Evolutionary conservation across 2,888 invertebrate genomes (phyloP).

Genomic region (Operophtera brumata): DNA sequence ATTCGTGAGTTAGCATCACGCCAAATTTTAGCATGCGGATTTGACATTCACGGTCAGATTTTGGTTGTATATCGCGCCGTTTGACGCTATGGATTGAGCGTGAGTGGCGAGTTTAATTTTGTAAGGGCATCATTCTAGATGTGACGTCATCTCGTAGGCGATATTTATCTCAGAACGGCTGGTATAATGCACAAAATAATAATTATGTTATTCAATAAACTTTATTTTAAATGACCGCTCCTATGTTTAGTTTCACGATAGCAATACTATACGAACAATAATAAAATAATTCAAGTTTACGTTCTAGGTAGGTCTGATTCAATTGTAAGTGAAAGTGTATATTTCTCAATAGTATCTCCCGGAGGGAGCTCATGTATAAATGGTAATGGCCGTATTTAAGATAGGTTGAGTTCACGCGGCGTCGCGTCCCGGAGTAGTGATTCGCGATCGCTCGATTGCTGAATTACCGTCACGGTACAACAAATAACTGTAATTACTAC

Average conservation of each 20-base stretch:
- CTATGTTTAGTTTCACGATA: slow-evolving; percentile 44
- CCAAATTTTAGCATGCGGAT: no score
- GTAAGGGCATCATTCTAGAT: no score
- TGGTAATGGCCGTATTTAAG: slow-evolving; percentile 70
- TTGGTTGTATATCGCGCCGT: no score
- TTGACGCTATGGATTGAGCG: no score
- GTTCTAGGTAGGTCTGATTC: slow-evolving; percentile 77
- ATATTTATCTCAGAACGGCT: no score
- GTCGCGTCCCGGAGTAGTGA: not conserved
- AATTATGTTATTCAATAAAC: slow-evolving; percentile 42
- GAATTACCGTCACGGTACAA: not conserved
- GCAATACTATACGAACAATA: slow-evolving; percentile 73
- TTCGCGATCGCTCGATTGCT: slow-evolving; percentile 1
- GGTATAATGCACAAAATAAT: slow-evolving; percentile 71
- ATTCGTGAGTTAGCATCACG: no score
- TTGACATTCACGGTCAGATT: no score
- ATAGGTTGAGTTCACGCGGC: slow-evolving; percentile 37
- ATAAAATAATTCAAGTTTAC: slow-evolving; percentile 55
- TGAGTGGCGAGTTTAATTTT: no score
- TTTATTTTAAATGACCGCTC: slow-evolving; percentile 52
- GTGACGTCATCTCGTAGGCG: no score
- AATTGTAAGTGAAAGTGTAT: slow-evolving; percentile 78
- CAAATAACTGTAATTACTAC: not conserved
- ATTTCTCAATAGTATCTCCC: slow-evolving; percentile 64
- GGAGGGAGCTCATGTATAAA: slow-evolving; percentile 53